Conservation (phyloP, 2,888 invertebrate species). For the Ellobium chinense region DNA sequence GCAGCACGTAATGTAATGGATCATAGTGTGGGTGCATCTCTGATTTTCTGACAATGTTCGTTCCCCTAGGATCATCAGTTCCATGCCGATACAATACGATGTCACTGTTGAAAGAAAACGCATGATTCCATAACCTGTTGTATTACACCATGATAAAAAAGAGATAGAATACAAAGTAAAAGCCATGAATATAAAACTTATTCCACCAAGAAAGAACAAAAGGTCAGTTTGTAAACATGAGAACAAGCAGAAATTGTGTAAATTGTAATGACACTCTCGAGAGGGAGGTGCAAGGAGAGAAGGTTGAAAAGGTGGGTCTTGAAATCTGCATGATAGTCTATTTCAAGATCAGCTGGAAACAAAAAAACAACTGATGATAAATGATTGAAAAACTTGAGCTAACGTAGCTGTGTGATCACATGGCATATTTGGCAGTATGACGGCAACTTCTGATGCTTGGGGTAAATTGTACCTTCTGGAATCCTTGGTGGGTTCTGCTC, state of each 20-base stretch:
- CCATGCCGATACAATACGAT: constrained; percentile 34
- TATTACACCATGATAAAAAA: background rate
- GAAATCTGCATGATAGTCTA: no score
- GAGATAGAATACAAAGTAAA: background rate
- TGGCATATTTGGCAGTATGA: background rate
- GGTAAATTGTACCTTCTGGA: background rate
- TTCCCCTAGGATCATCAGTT: constrained; percentile 16
- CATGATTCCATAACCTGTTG: background rate
- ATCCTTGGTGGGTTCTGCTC: background rate
- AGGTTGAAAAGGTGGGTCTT: no score
- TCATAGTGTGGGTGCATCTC: constrained; percentile 39
- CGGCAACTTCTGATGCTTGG: background rate
- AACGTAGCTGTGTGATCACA: background rate
- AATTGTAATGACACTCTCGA: no score
- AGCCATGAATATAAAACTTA: background rate
- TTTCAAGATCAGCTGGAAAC: no score
- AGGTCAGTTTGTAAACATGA: no score
- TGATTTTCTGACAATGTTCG: constrained; percentile 29
- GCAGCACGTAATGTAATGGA: constrained; percentile 32
- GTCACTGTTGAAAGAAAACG: constrained; percentile 20
- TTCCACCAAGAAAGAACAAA: no score
- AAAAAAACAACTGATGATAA: no score
- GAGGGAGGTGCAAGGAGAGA: no score
- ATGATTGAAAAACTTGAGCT: background rate
- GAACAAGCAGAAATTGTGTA: no score